Conservation (phyloP, 2,888 invertebrate genomes). For the Tetrapedia diversipes region DNA sequence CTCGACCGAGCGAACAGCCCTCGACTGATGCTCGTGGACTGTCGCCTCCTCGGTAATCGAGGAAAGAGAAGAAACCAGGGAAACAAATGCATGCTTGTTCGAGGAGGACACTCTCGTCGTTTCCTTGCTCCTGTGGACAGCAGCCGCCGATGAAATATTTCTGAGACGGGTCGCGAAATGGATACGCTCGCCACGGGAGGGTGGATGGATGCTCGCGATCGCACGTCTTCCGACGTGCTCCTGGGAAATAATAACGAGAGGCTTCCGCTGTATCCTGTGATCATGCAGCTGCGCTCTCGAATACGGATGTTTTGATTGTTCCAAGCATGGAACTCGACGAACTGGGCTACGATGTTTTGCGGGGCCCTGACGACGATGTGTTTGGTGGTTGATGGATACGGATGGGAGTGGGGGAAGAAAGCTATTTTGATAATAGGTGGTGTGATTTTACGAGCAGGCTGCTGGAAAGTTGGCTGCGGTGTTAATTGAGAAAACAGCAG, state of each 20-base stretch:
- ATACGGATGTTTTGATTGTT: conserved; percentile 2
- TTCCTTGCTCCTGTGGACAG: background rate
- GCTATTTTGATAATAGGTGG: background rate
- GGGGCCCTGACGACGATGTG: background rate
- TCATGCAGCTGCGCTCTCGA: conserved; percentile 12
- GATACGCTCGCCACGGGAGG: conserved; percentile 41
- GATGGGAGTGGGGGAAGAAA: too few species aligned
- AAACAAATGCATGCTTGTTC: conserved; percentile 50
- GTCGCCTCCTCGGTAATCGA: conserved; percentile 32
- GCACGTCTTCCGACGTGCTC: conserved; percentile 21
- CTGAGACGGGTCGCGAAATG: conserved; percentile 35
- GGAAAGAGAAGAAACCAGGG: background rate
- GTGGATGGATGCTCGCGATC: conserved; percentile 39
- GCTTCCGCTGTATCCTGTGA: conserved; percentile 34
- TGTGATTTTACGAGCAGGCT: background rate
- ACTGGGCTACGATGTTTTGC: background rate
- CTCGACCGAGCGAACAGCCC: conserved; percentile 48
- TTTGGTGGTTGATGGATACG: background rate
- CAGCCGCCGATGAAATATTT: conserved; percentile 61
- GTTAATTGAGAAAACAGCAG: background rate
- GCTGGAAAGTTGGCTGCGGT: background rate
- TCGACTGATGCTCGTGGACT: conserved; percentile 46
- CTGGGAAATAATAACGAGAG: conserved; percentile 65
- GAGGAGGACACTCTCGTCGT: conserved; percentile 22
- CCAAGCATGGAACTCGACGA: background rate